These are phyloP conservation scores for Melitaea athalia DNA, from an alignment of 2,888 invertebrate genomes.

Conservation along the genomic window DNA sequence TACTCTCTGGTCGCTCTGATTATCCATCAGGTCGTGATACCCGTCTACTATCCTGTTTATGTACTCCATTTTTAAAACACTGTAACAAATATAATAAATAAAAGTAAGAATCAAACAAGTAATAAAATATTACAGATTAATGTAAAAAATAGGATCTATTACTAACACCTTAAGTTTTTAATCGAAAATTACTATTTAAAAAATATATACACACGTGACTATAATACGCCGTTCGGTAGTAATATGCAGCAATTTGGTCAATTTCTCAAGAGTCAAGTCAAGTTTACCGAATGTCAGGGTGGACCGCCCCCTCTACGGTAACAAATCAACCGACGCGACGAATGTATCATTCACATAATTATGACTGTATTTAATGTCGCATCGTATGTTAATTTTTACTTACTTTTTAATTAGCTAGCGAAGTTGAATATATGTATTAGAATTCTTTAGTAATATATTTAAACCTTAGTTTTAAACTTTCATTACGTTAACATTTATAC, in stretches of 20 bases:
- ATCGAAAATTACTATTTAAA: conserved; percentile 8
- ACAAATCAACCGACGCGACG: conserved; percentile 36
- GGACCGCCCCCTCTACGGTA: conserved; percentile 47
- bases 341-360: conserved; percentile 39
- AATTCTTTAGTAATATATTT: background rate
- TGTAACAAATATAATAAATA: conserved; percentile 56
- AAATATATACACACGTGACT: conserved; percentile 24
- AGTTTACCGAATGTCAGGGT: conserved; percentile 69
- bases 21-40: conserved; percentile 91
- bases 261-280: conserved; percentile 48
- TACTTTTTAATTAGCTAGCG: conserved; percentile 12
- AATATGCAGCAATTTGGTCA: conserved; percentile 39
- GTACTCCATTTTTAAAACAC: conserved; percentile 82
- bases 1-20: conserved; percentile 91
- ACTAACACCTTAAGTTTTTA: background rate
- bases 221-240: conserved; percentile 31
- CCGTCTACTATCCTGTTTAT: conserved; percentile 83
- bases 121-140: background rate
- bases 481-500: no score
- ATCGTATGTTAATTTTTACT: conserved; percentile 23
- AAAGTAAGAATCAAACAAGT: background rate
- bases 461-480: no score
- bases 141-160: background rate
- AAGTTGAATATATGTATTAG: background rate
- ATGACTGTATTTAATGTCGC: conserved; percentile 18